Evolutionary conservation across 2,888 invertebrate species (phyloP).

Genomic region (Tetranychus piercei): DNA sequence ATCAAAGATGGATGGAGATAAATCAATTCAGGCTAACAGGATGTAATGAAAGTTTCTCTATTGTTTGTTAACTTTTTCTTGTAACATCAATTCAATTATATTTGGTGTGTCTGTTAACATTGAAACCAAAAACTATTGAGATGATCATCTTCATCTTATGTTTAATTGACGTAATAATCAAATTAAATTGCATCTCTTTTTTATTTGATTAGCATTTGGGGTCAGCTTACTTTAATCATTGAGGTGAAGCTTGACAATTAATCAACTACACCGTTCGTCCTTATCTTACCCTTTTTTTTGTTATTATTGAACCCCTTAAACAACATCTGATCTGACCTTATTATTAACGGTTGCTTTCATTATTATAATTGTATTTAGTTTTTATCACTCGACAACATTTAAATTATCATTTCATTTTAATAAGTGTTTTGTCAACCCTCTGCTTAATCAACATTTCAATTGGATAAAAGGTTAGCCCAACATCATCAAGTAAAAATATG

Average conservation of each 20-base stretch:
- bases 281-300: background rate
- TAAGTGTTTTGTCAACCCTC: too few species aligned
- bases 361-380: background rate
- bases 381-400: background rate
- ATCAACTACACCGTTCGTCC: background rate
- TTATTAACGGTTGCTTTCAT: background rate
- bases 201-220: background rate
- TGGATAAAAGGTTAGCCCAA: too few species aligned
- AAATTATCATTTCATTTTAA: too few species aligned
- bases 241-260: background rate
- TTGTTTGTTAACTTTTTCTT: background rate
- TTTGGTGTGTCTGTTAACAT: background rate
- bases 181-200: background rate
- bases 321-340: background rate
- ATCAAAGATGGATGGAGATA: background rate
- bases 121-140: too few species aligned
- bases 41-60: background rate
- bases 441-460: too few species aligned
- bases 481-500: too few species aligned
- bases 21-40: background rate
- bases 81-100: background rate
- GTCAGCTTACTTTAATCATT: background rate
- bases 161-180: conserved; percentile 1
- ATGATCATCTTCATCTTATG: background rate
- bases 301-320: background rate